Evolutionary conservation across 1,140 invertebrate species (phyloP).

Genomic region (Helicoverpa zea): DNA sequence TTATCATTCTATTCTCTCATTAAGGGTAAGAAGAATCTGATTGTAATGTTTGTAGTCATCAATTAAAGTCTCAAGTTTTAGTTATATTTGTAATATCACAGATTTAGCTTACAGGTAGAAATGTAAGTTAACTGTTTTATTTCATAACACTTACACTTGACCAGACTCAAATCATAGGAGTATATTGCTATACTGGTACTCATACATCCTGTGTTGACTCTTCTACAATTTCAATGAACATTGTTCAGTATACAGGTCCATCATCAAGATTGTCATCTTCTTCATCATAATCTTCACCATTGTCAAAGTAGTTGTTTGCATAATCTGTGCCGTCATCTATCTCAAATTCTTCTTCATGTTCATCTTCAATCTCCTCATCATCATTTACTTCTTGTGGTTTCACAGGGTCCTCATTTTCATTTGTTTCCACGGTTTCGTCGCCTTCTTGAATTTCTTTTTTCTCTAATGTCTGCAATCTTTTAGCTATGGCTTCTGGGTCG

Average conservation of each 20-base stretch:
- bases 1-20: no score
- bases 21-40: no score
- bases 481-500: slow-evolving; percentile 75
- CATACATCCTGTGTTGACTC: no score
- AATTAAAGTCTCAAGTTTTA: background rate
- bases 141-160: no score
- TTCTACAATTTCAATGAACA: background rate
- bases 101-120: background rate
- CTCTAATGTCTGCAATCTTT: slow-evolving; percentile 81
- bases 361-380: slow-evolving; percentile 82
- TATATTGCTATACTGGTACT: background rate
- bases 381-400: slow-evolving; percentile 77
- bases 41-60: no score
- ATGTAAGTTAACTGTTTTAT: no score
- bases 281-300: slow-evolving; percentile 94
- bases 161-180: background rate
- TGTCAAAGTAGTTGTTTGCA: slow-evolving; percentile 94
- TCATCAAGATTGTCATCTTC: slow-evolving; percentile 95
- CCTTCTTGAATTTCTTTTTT: slow-evolving; percentile 77
- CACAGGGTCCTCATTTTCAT: slow-evolving; percentile 67
- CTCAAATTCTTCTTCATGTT: slow-evolving; percentile 84
- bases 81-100: slow-evolving; percentile 22
- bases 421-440: slow-evolving; percentile 62
- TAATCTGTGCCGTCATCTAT: slow-evolving; percentile 88
- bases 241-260: slow-evolving; percentile 85